Evolutionary conservation across 2,797 vertebrate genomes (phyloP).

Genomic region (Masticophis lateralis): DNA sequence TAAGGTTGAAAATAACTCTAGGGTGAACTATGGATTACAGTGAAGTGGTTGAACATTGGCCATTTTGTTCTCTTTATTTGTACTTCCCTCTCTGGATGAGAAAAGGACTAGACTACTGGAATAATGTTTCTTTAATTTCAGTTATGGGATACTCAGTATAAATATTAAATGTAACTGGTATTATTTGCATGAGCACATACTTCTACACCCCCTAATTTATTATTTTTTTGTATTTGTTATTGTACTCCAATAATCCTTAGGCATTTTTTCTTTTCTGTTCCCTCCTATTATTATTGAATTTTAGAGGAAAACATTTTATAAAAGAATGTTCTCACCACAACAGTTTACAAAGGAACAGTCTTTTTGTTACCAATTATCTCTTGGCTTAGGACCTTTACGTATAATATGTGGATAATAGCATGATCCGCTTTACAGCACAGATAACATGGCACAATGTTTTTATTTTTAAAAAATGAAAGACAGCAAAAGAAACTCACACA

Average conservation of each 20-base stretch:
- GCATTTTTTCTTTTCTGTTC: not conserved
- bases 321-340: not conserved
- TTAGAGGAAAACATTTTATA: not conserved
- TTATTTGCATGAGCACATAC: not conserved
- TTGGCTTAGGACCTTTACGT: not conserved
- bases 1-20: slow-evolving; percentile 38
- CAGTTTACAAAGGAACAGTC: not conserved
- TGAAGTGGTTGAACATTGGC: not conserved
- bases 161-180: not conserved
- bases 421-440: not conserved
- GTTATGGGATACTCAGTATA: accelerated
- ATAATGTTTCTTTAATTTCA: not conserved
- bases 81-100: not conserved
- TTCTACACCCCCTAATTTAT: not conserved
- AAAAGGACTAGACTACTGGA: not conserved
- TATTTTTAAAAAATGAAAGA: not conserved
- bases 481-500: not conserved
- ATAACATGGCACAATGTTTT: not conserved
- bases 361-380: not conserved
- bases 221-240: not conserved
- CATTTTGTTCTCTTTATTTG: not conserved
- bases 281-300: not conserved
- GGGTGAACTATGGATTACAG: slow-evolving; percentile 4
- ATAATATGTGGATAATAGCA: not conserved
- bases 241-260: not conserved